These are phyloP conservation scores for Brachynemurus nebulosus DNA, from an alignment of 2,888 invertebrate genomes.

Conservation along the genomic window DNA sequence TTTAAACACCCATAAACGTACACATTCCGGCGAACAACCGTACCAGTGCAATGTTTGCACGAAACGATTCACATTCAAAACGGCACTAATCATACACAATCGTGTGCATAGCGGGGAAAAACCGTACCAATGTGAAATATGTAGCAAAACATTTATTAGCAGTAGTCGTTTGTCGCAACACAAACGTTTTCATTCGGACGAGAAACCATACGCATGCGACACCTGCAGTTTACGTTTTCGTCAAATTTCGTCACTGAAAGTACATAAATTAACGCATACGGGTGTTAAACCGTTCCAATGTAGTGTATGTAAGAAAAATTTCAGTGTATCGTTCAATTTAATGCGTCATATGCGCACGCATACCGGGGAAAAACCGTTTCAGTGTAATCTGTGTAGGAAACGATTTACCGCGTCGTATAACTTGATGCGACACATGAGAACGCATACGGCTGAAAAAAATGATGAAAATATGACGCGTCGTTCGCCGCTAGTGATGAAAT, in stretches of 20 bases:
- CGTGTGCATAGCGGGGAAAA: not conserved
- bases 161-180: not conserved
- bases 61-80: constrained; percentile 1
- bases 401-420: too few species aligned
- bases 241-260: not conserved
- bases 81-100: constrained; percentile 2
- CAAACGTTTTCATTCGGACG: constrained; percentile 2
- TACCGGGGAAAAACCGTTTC: constrained; percentile 42
- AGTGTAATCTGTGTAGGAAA: constrained; percentile 42
- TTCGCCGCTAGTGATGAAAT: too few species aligned
- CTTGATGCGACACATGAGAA: too few species aligned
- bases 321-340: not conserved
- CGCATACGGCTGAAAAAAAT: too few species aligned
- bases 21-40: constrained; percentile 7
- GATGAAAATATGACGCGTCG: too few species aligned
- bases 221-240: not conserved
- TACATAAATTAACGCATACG: not conserved
- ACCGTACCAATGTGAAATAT: constrained; percentile 3
- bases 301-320: constrained; percentile 4
- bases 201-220: not conserved
- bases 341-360: constrained; percentile 39
- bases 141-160: not conserved
- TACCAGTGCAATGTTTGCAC: constrained; percentile 7
- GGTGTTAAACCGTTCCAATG: constrained; percentile 4
- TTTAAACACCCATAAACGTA: constrained; percentile 4